Percentiles rank a stretch among this genome's conserved stretches.
Evolutionary conservation across 2,888 invertebrate species (phyloP).

Genomic region (Peribatodes rhomboidaria): DNA sequence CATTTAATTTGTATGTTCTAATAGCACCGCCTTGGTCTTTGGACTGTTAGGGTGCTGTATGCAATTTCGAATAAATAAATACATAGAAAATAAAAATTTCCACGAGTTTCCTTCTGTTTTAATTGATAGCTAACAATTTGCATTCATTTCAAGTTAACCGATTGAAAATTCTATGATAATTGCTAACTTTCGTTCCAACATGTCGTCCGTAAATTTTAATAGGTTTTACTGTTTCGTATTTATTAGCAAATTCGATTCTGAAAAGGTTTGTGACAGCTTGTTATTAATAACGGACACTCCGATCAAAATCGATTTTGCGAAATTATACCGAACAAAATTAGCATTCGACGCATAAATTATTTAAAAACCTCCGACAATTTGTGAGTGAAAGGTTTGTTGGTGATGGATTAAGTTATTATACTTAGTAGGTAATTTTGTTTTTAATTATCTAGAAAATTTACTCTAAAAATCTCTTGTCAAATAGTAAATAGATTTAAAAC

Average conservation of each 20-base stretch:
- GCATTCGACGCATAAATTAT: slow-evolving; percentile 19
- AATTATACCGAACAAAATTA: slow-evolving; percentile 19
- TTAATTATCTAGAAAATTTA: not conserved
- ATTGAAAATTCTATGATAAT: not conserved
- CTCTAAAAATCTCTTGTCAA: not conserved
- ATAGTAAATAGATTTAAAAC: no score
- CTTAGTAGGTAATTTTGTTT: not conserved
- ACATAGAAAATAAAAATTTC: no score
- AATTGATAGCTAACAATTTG: no score
- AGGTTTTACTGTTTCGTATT: slow-evolving; percentile 15
- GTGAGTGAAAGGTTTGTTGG: not conserved
- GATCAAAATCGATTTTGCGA: slow-evolving; percentile 10
- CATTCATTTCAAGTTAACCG: no score
- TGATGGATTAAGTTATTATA: not conserved
- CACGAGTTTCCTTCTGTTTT: no score
- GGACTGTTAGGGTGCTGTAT: no score
- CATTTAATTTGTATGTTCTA: no score
- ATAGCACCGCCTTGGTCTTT: no score
- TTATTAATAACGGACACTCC: slow-evolving; percentile 15
- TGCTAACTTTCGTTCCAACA: not conserved
- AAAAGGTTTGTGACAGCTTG: slow-evolving; percentile 20
- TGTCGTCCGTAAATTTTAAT: not conserved
- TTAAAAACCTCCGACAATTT: not conserved
- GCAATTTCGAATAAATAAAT: no score
- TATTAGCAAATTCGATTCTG: slow-evolving; percentile 10